Conservation (phyloP, 2,888 invertebrate species). For the Cremastinae sp. region DNA sequence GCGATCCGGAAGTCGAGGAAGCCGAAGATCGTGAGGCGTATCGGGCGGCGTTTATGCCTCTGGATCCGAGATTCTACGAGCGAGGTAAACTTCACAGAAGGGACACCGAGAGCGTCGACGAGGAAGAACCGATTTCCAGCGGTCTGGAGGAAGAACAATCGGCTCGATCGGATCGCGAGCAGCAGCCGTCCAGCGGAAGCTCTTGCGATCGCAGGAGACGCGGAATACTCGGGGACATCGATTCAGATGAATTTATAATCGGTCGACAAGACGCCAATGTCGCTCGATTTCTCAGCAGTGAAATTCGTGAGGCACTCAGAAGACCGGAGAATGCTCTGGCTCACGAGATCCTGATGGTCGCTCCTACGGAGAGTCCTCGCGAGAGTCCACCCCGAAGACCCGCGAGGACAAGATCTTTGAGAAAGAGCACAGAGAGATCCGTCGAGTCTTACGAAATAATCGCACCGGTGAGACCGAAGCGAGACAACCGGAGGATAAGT, state of each 20-base stretch:
- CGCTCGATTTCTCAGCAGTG: conserved; percentile 88
- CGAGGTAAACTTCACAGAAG: neutral
- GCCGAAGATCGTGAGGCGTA: conserved; percentile 50
- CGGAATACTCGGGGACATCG: conserved; percentile 91
- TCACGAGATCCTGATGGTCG: conserved; percentile 77
- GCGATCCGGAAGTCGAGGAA: conserved; percentile 56
- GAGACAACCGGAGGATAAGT: conserved; percentile 74
- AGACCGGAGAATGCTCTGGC: conserved; percentile 84
- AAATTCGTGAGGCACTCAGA: conserved; percentile 90
- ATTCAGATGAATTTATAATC: conserved; percentile 93
- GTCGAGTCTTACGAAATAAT: conserved; percentile 67
- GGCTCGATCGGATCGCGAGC: conserved; percentile 80
- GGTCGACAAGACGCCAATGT: conserved; percentile 91
- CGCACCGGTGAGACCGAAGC: conserved; percentile 80
- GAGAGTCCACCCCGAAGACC: conserved; percentile 73
- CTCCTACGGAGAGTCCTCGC: too few relatives aligned
- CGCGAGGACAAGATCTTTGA: conserved; percentile 69
- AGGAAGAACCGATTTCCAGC: conserved; percentile 64
- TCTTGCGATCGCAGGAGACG: conserved; percentile 82
- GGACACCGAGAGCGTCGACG: conserved; percentile 51
- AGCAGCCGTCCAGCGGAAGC: conserved; percentile 84
- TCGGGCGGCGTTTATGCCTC: conserved; percentile 58
- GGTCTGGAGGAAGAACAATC: conserved; percentile 71
- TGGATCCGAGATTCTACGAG: conserved; percentile 59
- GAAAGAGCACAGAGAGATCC: conserved; percentile 72